Percentiles rank a stretch among this genome's conserved stretches.
Evolutionary conservation across 2,888 invertebrate species (phyloP).

Genomic region (Tetheella fluctuosa): DNA sequence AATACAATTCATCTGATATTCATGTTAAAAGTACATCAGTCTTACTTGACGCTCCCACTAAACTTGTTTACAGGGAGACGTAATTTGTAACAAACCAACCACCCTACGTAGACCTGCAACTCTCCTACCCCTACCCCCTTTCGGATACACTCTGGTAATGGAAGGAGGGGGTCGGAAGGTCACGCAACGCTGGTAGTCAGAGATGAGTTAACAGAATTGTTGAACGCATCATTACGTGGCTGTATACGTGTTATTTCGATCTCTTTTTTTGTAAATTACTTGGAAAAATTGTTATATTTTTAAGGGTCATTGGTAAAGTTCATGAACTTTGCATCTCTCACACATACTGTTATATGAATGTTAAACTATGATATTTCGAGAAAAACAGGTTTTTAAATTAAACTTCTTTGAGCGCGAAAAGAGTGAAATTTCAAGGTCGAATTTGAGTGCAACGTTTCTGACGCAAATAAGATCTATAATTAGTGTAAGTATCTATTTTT

Average conservation of each 20-base stretch:
- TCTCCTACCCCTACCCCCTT: conserved; percentile 12
- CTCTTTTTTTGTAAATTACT: conserved; percentile 50
- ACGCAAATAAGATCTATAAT: too few species aligned
- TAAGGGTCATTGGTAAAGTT: neutral
- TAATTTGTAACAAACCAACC: conserved; percentile 54
- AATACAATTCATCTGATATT: conserved; percentile 37
- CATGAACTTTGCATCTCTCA: neutral
- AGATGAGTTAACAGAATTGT: conserved; percentile 68
- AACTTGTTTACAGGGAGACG: conserved; percentile 58
- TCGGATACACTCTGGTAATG: conserved; percentile 8
- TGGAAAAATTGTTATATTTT: conserved; percentile 47
- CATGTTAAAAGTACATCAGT: conserved; percentile 62
- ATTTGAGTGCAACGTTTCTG: too few species aligned
- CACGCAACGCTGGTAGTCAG: conserved; percentile 33
- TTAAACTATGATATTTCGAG: too few species aligned
- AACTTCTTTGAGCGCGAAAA: too few species aligned
- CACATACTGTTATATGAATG: too few species aligned
- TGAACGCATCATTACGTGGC: conserved; percentile 65
- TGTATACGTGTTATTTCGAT: conserved; percentile 48
- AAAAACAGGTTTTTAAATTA: too few species aligned
- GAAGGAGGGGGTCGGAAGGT: conserved; percentile 25
- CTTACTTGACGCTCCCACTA: conserved; percentile 56
- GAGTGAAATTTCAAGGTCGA: too few species aligned
- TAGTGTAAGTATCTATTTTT: too few species aligned
- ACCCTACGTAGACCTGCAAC: conserved; percentile 26